Evolutionary conservation across 2,888 invertebrate genomes (phyloP), one percentile per base, ranked within the genome.

Genomic region (Daptonema setosum): DNA sequence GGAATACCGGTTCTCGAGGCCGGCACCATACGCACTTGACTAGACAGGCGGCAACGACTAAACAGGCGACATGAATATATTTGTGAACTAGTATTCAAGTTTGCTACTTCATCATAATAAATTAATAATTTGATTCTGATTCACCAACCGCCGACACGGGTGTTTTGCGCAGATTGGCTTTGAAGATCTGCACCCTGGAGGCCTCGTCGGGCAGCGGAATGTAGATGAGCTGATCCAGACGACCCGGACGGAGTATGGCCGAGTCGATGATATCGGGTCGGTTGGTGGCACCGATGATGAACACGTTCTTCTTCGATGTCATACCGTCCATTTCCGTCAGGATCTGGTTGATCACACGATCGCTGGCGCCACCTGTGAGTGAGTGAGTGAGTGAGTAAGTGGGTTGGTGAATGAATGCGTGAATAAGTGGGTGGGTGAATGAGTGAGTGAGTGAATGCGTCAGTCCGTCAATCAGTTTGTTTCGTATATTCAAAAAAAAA

Each of bases 291-390:
- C 97, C 97, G 72, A 97, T 97, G 65, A 97, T 97, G 74, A 99
- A 99, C 26, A 97, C 97, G 73, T 97, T 97, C 76, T 97, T 97
- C 79, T 97, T 97, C 30, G 91, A 86, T 43, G 90, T 90, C 95
- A 99, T 99, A 68, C 97, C 97, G 74, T 97, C 97, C 97, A 97
- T 97, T 78, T 97, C 97, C 1, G 97, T 97, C 57, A 97, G 79
- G 69, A 97, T 88, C 78, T 99, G 97, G 77, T 99, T 99, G 74
- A 97, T 97, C 60, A 97, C 97, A 63, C 97, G 80, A 76, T 99
- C 97, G 1, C 95, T 93, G 47, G 97, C 95, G 59, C 90, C 91
- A 64, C 95, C 74, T 68, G 11, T n/a, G 50, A n/a, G n/a, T n/a
- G n/a, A n/a, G n/a, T n/a, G n/a, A n/a, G n/a, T n/a, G n/a, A n/a